phyloP scores from a whole-genome alignment of 2,888 invertebrate species.

The Plemyria rubiginata region DNA sequence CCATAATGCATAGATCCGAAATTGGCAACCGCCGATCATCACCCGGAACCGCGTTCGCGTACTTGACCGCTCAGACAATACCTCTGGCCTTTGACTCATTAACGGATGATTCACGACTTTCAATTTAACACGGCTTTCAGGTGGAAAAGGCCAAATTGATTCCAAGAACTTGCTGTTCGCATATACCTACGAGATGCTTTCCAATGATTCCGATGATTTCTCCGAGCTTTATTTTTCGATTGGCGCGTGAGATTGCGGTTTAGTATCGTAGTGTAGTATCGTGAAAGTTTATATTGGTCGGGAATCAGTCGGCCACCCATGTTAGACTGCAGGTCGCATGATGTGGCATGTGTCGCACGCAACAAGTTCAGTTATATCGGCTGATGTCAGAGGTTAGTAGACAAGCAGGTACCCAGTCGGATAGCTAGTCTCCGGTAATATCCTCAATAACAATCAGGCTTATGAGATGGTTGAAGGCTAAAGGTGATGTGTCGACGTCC shows the following conservation, averaged over 20 bases:
- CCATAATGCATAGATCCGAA: constrained; percentile 16
- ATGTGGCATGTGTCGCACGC: no score
- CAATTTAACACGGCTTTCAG: constrained; percentile 23
- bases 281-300: constrained; percentile 37
- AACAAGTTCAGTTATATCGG: neutral
- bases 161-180: constrained; percentile 12
- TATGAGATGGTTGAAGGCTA: constrained; percentile 26
- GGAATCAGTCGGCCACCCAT: constrained; percentile 24
- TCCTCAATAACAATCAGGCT: constrained; percentile 22
- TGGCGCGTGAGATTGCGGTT: constrained; percentile 34
- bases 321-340: constrained; percentile 5
- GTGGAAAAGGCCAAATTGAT: constrained; percentile 21
- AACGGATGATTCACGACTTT: constrained; percentile 21
- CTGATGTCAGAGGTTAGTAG: constrained; percentile 4
- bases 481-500: constrained; percentile 14
- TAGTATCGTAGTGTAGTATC: constrained; percentile 32
- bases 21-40: constrained; percentile 26
- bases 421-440: neutral
- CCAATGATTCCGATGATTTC: constrained; percentile 18
- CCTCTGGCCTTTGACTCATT: constrained; percentile 19
- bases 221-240: constrained; percentile 25
- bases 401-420: neutral
- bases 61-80: constrained; percentile 30
- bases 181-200: constrained; percentile 1
- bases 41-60: constrained; percentile 27